Evolutionary conservation across 2,888 invertebrate species (phyloP).

Genomic region (Apocheima hispidaria): DNA sequence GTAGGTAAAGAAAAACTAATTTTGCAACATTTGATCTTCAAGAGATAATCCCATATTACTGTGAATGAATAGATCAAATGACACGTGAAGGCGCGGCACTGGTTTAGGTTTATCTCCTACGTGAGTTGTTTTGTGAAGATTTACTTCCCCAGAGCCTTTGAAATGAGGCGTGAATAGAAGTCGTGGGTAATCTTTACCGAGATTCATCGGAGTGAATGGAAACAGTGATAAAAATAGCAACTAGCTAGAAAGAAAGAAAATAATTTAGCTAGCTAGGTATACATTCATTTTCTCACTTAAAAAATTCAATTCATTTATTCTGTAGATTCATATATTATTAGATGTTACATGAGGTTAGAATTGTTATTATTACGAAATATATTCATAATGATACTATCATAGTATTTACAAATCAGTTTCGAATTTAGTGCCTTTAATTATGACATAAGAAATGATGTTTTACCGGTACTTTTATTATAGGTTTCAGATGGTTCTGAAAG

Average conservation of each 20-base stretch:
- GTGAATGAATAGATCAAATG: conserved; percentile 1
- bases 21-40: background rate
- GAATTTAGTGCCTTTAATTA: too few relatives aligned
- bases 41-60: background rate
- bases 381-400: too few relatives aligned
- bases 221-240: conserved; percentile 11
- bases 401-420: too few relatives aligned
- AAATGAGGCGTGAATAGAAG: conserved; percentile 45
- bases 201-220: conserved; percentile 16
- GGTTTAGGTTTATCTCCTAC: background rate
- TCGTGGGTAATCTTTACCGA: conserved; percentile 16
- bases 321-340: background rate
- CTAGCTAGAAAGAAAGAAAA: too few relatives aligned
- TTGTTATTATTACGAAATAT: too few relatives aligned
- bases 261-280: too few relatives aligned
- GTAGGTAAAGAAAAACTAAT: too few relatives aligned
- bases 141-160: conserved; percentile 41
- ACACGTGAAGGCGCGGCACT: background rate
- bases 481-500: too few relatives aligned
- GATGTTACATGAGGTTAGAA: too few relatives aligned
- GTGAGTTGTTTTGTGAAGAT: conserved; percentile 28
- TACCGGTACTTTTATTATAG: too few relatives aligned
- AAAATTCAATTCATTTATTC: background rate
- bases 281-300: background rate
- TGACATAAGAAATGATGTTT: too few relatives aligned